phyloP scores from a whole-genome alignment of 2,113 vertebrate genomes.

The Brachyhypopomus occidentalis region DNA sequence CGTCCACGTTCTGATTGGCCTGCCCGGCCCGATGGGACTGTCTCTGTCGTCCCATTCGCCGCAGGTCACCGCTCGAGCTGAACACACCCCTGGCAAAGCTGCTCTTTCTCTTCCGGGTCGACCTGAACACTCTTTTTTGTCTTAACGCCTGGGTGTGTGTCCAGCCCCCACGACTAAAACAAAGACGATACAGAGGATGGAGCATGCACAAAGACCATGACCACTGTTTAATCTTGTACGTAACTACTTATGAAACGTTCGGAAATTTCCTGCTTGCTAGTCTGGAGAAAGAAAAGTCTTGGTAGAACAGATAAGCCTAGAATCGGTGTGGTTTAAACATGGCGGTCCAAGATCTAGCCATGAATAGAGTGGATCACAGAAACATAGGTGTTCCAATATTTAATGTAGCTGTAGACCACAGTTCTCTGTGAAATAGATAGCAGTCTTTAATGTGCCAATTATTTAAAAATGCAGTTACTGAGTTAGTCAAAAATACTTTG shows the following conservation, averaged over 20 bases:
- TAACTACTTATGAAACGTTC: conserved; percentile 50
- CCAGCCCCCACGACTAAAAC: background rate
- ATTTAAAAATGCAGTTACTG: conserved; percentile 81
- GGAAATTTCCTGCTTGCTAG: conserved; percentile 61
- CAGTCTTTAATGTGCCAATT: conserved; percentile 92
- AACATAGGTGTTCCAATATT: conserved; percentile 79
- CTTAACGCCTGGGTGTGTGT: conserved; percentile 6
- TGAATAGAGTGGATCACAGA: conserved; percentile 56
- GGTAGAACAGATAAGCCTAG: conserved; percentile 43
- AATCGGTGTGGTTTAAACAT: conserved; percentile 35
- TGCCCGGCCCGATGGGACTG: conserved; percentile 56
- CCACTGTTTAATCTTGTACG: conserved; percentile 66
- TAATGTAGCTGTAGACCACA: conserved; percentile 79
- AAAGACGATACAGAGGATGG: conserved; percentile 41
- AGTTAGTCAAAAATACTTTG: conserved; percentile 81
- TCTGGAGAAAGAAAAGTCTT: conserved; percentile 60
- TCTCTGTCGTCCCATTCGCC: conserved; percentile 25
- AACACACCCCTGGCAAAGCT: conserved; percentile 21
- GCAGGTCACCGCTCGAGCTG: conserved; percentile 16
- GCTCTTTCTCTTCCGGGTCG: conserved; percentile 32
- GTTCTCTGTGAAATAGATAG: conserved; percentile 80
- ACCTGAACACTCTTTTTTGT: background rate
- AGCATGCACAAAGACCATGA: conserved; percentile 73
- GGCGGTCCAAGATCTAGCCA: conserved; percentile 31
- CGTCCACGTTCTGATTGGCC: conserved; percentile 44